Evolutionary conservation across 2,797 vertebrate species (phyloP), one percentile per base, ranked within the genome.

Genomic region (Kryptopterus vitreolus): DNA sequence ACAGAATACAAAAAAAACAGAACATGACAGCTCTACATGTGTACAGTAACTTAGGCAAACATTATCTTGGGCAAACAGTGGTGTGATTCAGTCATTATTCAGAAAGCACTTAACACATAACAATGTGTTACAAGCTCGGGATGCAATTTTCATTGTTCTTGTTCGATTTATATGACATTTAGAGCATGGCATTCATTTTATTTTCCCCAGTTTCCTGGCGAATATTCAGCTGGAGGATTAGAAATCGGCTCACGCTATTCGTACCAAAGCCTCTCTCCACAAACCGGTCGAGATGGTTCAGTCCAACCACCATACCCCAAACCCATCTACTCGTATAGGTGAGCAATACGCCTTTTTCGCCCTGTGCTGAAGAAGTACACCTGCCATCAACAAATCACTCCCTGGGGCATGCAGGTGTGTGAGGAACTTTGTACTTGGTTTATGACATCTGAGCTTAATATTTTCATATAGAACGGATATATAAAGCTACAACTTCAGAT

Each of bases 271-370:
- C 90, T 95, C 3, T 91, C 95, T 73, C 90, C 93, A 58, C 92
- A 94, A 58, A 88, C 90, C 80, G 91, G 88, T 57, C 91, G 92
- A 12, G 95, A 96, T 1, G 79, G 15, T 62, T 87, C 89, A 15
- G 89, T 93, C 72, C 94, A 94, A 78, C 87, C 93, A 5, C 91
- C 95, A 68, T 99, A 96, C 82, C 97, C 97, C 15, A 99, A 99
- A 81, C 98, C 98, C 70, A 95, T 98, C 90, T 99, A 99, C 92
- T 99, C 97, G 68, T 99, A 99, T 94, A 99, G 98, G 97, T 98
- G 93, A 69, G 8, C 59, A 66, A 57, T 52, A 20, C 48, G 52
- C 73, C 53, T 43, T 10, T 2, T 15, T 74, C 43, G 68, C 57
- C 12, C 33, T 53, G 31, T 76, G 24, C 59, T 68, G 29, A 76